Evolutionary conservation across 2,888 invertebrate species (phyloP), one percentile per base, ranked within the genome.

Genomic region (Apamea anceps): DNA sequence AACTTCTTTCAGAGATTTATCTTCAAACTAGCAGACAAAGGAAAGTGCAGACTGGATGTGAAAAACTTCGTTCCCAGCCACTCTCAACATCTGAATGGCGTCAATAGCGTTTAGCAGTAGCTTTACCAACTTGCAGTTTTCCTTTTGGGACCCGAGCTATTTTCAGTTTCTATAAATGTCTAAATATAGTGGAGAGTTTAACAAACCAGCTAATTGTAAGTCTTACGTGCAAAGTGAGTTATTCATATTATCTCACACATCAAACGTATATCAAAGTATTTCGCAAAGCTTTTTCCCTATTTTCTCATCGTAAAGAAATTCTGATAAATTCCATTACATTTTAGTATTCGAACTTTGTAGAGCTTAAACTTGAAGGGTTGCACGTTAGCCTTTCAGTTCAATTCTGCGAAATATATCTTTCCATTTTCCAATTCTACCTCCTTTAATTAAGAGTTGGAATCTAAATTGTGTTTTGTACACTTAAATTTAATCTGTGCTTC

Each of bases 81-180:
- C 37, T 84, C 66, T 67, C 13, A 63, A 70, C 51, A 71, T 63
- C 45, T 72, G 71, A 79, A 79, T 62, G 48, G 21, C 45, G 51
- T 75, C 68, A 75, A 54, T 62, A 75, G 28, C 48, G 25, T 84
- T 73, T 73, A 82, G 65, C 57, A 45, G 65, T 72, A 73, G 57
- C 15, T 77, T 76, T 28, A 48, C 48, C 25, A 70, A 75, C 15
- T 71, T 67, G n/a, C 65, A 72, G 13, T 65, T 73, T 79, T 71
- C 42, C 18, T 71, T 54, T 79, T 54, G 60, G 28, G 18, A 54
- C 10, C 13, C 18, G 3, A 70, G 8, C 45, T 67, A 54, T 70
- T 73, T 84, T 42, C 51, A 66, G 25, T 72, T 67, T 54, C 45
- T 28, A 37, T 57, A 71, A 37, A 25, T 28, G 66, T 54, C 37